Percentiles rank a stretch among this genome's conserved stretches.
Evolutionary conservation across 2,888 invertebrate species (phyloP).

Genomic region (Drosophila dives): DNA sequence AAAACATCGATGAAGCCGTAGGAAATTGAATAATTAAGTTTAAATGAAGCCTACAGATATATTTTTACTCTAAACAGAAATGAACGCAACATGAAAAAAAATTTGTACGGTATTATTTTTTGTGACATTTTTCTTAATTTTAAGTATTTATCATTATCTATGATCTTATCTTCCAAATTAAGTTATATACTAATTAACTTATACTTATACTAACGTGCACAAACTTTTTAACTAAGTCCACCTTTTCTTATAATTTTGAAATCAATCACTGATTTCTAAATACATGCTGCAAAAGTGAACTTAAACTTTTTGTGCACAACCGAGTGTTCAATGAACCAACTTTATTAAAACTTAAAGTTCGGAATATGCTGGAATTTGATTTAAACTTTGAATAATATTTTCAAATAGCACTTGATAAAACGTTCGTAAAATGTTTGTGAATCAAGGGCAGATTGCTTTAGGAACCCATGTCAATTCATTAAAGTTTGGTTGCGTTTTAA

Average conservation of each 20-base stretch:
- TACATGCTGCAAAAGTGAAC: not conserved
- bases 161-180: not conserved
- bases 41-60: not conserved
- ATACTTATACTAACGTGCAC: too few relatives aligned
- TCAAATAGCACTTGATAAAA: conserved; percentile 35
- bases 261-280: not conserved
- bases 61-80: not conserved
- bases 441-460: conserved; percentile 14
- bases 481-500: conserved; percentile 9
- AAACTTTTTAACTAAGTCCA: not conserved
- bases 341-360: conserved; percentile 8
- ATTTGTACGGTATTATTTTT: not conserved
- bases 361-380: conserved; percentile 25
- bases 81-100: not conserved
- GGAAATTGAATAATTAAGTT: not conserved
- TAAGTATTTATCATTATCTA: not conserved
- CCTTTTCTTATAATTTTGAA: not conserved
- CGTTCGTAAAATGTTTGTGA: conserved; percentile 25
- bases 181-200: not conserved
- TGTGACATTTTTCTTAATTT: not conserved
- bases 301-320: not conserved
- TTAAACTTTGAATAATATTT: conserved; percentile 14
- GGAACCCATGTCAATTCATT: not conserved
- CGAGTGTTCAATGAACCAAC: not conserved
- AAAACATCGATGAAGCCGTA: not conserved